Evolutionary conservation across 1,140 invertebrate genomes (phyloP).

Genomic region (Uloborus diversus): DNA sequence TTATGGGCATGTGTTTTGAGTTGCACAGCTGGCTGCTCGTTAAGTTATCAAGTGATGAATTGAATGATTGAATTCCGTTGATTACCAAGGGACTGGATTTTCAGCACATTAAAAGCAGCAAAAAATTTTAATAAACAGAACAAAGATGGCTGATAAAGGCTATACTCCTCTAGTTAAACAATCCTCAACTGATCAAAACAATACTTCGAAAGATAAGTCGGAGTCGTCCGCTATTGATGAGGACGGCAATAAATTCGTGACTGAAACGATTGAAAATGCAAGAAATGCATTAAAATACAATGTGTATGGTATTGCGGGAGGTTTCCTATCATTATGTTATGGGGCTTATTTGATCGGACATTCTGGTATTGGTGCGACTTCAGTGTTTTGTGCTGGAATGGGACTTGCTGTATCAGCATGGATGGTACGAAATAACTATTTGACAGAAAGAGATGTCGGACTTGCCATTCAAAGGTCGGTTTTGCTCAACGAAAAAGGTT

Average conservation of each 20-base stretch:
- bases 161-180: neutral
- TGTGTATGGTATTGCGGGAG: constrained; percentile 44
- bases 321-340: constrained; percentile 43
- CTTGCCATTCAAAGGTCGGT: constrained; percentile 82
- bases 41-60: too few relatives aligned
- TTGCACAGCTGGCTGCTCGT: too few relatives aligned
- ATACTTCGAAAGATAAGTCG: neutral
- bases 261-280: constrained; percentile 37
- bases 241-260: neutral
- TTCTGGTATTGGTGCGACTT: constrained; percentile 84
- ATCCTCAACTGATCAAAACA: neutral
- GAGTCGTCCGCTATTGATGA: neutral
- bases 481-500: constrained; percentile 84
- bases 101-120: too few relatives aligned
- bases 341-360: constrained; percentile 80
- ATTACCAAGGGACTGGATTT: too few relatives aligned
- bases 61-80: too few relatives aligned
- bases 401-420: constrained; percentile 78
- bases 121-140: too few relatives aligned
- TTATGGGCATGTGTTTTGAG: too few relatives aligned
- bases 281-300: constrained; percentile 27
- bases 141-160: constrained; percentile 7
- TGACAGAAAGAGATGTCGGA: constrained; percentile 77
- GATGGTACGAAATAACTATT: constrained; percentile 81
- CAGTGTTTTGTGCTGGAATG: constrained; percentile 73